Base-by-base conservation (phyloP, 2,113 vertebrate genomes). In the Phodopus roborovskii region DNA sequence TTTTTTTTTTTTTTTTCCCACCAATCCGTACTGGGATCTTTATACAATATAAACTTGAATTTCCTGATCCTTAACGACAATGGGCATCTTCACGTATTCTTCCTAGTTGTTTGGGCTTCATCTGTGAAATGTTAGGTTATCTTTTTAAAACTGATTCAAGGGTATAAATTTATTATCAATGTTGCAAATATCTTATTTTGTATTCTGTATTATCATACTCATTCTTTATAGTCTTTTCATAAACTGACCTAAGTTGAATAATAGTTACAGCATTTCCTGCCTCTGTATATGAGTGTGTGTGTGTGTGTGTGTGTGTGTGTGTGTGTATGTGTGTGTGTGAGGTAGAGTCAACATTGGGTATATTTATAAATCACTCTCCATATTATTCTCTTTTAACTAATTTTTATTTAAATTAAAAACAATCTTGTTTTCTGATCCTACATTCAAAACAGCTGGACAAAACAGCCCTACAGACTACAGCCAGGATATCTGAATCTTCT, bases 61-160 rank as follows among this genome's bases (percentile, higher is more conserved):
- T 75, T 88, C 8, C 28, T 90, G 26, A 58, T 82, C 28, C 19
- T 82, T 92, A 68, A 30, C 53, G 53, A 78, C 28, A n/a, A 39
- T 88, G 60, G 92, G 1, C n/a, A 82, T 81, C 60, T 90, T 81
- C 60, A 6, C 45, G 53, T 88, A 90, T 75, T 88, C n/a, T 75
- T 74, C 91, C 39, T 73, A n/a, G 39, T 75, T 90, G 16, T 92
- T 90, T 64, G 58, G 15, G 68, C 68, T 91, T 97, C 33, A 92
- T 90, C 71, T 85, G 42, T 64, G 39, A 91, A 86, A 45, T 42
- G 24, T 53, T 94, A 48, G 10, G 42, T 82, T 77, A 8, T 33
- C 26, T 94, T 94, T 94, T 84, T 68, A 13, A 71, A 74, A 71
- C 15, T 66, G 11, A 17, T 39, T 70, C 58, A 4, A 60, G 10